phyloP scores from a whole-genome alignment of 2,797 vertebrate genomes.

The Nannoperca obscura region DNA sequence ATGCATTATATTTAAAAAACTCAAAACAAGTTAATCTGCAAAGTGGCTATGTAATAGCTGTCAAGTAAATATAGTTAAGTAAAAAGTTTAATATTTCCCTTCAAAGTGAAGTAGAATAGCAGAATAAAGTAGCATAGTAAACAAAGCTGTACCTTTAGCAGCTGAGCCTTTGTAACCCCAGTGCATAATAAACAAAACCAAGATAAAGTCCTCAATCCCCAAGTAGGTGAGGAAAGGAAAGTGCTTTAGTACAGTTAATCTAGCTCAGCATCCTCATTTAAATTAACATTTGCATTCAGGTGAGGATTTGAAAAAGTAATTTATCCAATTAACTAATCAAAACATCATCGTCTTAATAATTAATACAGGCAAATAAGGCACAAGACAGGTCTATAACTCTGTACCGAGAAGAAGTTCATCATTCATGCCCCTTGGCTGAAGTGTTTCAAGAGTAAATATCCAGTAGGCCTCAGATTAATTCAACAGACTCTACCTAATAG shows the following conservation, averaged over 20 bases:
- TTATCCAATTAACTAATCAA: conserved; percentile 19
- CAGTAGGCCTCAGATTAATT: conserved; percentile 4
- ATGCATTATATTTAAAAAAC: background rate
- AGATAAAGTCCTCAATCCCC: background rate
- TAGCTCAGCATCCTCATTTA: background rate
- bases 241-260: background rate
- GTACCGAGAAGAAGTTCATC: conserved; percentile 6
- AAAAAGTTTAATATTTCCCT: background rate
- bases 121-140: background rate
- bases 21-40: background rate
- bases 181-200: background rate
- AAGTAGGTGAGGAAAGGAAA: background rate
- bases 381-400: conserved; percentile 8
- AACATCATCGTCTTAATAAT: conserved; percentile 28
- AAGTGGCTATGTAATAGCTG: background rate
- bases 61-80: background rate
- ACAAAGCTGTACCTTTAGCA: background rate
- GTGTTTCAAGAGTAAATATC: conserved; percentile 38
- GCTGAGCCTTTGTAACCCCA: background rate
- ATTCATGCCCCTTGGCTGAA: conserved; percentile 12
- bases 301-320: background rate
- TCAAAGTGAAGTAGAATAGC: background rate
- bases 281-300: background rate
- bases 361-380: conserved; percentile 19
- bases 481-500: conserved; percentile 10